Conservation (phyloP, 1,140 invertebrate species). For the Dufourea novaeangliae region DNA sequence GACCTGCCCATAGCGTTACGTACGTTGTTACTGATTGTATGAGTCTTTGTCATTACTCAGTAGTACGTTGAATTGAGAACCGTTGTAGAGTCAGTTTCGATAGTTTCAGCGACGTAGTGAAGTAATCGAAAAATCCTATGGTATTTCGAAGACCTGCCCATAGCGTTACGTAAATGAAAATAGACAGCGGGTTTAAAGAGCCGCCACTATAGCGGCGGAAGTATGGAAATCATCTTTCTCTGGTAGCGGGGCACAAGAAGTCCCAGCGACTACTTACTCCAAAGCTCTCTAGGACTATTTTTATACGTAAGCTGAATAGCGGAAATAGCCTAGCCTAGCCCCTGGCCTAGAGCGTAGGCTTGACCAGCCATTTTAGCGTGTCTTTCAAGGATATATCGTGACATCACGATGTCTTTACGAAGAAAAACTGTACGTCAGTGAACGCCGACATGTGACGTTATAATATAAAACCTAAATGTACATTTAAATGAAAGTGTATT, state of each 20-base stretch:
- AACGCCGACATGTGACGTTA: slow-evolving; percentile 1
- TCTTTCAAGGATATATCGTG: slow-evolving; percentile 66
- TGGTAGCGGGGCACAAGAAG: slow-evolving; percentile 7
- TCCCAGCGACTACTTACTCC: slow-evolving; percentile 48
- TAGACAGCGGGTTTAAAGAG: neutral
- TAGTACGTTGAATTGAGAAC: too few species aligned
- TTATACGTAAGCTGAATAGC: slow-evolving; percentile 72
- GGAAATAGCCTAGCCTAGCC: slow-evolving; percentile 77
- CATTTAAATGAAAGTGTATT: too few species aligned
- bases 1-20: neutral
- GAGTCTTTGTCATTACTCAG: too few species aligned
- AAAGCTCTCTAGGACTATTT: slow-evolving; percentile 70
- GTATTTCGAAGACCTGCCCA: too few species aligned
- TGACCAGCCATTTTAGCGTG: slow-evolving; percentile 69
- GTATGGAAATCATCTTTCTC: slow-evolving; percentile 24
- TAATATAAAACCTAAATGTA: too few species aligned
- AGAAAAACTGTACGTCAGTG: slow-evolving; percentile 11
- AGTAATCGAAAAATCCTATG: neutral
- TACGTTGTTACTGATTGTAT: too few species aligned
- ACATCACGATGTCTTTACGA: slow-evolving; percentile 40
- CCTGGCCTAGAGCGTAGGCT: slow-evolving; percentile 77
- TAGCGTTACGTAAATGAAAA: slow-evolving; percentile 8
- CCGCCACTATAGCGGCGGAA: neutral
- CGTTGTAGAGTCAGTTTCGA: neutral
- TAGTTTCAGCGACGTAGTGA: neutral